Evolutionary conservation across 1,140 invertebrate species (phyloP).

Genomic region (Harpegnathos saltator): DNA sequence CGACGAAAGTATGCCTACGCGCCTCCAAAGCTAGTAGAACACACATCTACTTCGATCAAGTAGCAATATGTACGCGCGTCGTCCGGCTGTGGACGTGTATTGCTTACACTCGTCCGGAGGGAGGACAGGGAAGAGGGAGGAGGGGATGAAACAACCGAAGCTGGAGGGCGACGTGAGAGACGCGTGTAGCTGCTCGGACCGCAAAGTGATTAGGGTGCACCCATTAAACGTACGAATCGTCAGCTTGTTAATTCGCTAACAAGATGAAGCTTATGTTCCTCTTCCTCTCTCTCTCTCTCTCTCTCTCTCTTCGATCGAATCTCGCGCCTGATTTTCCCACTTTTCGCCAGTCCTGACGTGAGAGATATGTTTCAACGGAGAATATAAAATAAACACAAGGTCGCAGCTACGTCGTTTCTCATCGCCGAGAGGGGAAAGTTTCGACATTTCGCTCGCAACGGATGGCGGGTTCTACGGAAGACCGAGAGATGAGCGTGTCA

Average conservation of each 20-base stretch:
- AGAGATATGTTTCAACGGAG: neutral
- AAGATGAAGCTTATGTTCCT: too few relatives aligned
- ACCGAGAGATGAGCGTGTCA: neutral
- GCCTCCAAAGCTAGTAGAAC: constrained; percentile 61
- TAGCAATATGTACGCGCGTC: constrained; percentile 48
- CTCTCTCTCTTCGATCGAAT: too few relatives aligned
- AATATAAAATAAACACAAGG: neutral
- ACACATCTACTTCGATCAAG: constrained; percentile 48
- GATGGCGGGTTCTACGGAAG: neutral
- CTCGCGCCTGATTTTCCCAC: constrained; percentile 8
- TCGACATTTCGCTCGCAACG: neutral
- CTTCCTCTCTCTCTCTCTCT: too few relatives aligned
- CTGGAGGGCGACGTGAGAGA: neutral
- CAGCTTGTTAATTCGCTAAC: constrained; percentile 8
- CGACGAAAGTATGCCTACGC: constrained; percentile 55
- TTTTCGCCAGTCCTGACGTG: too few relatives aligned
- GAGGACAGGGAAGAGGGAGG: constrained; percentile 12
- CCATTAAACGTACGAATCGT: neutral
- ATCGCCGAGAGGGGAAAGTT: neutral
- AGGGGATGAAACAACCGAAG: neutral
- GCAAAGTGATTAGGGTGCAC: neutral
- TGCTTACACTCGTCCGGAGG: constrained; percentile 20
- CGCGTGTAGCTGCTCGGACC: constrained; percentile 18
- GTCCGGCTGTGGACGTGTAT: constrained; percentile 42
- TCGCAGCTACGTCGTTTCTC: constrained; percentile 26